Percentiles rank a stretch among this genome's conserved stretches.
These are phyloP conservation scores for Strigops habroptila DNA, from an alignment of 2,113 vertebrate species.

Conservation along the genomic window DNA sequence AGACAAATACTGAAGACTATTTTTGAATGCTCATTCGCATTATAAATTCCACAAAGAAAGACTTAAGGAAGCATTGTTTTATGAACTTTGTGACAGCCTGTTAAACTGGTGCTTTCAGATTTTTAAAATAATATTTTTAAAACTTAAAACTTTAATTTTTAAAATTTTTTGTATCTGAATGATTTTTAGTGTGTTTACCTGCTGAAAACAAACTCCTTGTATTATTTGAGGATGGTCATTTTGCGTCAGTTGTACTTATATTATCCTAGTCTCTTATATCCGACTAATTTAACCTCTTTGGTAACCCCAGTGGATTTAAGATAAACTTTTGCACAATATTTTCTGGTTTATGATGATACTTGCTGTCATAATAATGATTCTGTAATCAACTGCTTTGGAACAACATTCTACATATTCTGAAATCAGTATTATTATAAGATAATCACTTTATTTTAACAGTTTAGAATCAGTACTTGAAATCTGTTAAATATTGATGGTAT, in stretches of 20 bases:
- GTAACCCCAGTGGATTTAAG: background rate
- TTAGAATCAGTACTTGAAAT: background rate
- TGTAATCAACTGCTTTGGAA: background rate
- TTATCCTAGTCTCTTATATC: background rate
- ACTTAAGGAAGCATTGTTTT: background rate
- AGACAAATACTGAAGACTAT: background rate
- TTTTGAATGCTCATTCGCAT: background rate
- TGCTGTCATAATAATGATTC: background rate
- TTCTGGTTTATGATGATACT: background rate
- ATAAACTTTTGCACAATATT: background rate
- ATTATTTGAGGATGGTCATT: background rate
- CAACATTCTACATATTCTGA: background rate
- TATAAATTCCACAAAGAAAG: background rate
- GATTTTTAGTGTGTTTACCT: background rate
- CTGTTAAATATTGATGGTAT: background rate
- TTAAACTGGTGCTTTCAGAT: background rate
- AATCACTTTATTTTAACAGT: background rate
- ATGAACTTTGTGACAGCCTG: background rate
- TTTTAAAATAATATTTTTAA: background rate
- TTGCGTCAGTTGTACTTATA: background rate
- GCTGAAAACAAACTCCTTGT: background rate
- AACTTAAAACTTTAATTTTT: background rate
- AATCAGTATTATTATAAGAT: background rate
- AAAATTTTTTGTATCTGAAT: background rate
- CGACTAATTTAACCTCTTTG: background rate